Conservation (phyloP, 2,888 invertebrate species). For the Scaeva pyrastri region DNA sequence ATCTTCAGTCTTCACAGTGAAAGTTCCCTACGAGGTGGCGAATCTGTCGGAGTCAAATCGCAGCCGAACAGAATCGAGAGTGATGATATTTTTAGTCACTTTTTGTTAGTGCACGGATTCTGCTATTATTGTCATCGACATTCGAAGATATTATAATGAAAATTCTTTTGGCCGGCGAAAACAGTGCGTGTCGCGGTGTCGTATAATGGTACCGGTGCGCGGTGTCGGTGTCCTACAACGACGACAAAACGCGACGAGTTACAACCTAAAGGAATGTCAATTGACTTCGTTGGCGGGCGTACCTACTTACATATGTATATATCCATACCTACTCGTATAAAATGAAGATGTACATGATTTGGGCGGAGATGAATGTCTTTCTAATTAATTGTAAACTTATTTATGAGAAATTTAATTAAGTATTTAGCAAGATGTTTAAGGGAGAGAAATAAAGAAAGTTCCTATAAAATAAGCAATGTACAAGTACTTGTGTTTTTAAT, state of each 20-base stretch:
- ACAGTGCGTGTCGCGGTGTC: conserved; percentile 10
- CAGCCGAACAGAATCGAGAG: conserved; percentile 52
- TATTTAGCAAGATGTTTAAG: conserved; percentile 12
- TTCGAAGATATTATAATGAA: conserved; percentile 40
- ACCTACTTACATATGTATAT: background rate
- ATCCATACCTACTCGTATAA: background rate
- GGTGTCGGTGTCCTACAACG: conserved; percentile 2
- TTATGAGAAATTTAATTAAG: conserved; percentile 35
- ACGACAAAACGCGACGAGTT: conserved; percentile 21
- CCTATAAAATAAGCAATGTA: background rate
- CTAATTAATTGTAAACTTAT: conserved; percentile 53
- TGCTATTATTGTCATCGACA: conserved; percentile 57
- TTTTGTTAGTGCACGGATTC: conserved; percentile 3
- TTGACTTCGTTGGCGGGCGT: conserved; percentile 62
- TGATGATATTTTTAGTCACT: conserved; percentile 60
- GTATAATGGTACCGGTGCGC: too few relatives aligned
- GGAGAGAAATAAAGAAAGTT: background rate
- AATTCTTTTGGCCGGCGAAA: conserved; percentile 16
- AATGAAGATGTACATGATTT: conserved; percentile 42
- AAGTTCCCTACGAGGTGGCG: conserved; percentile 71
- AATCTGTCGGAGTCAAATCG: conserved; percentile 58
- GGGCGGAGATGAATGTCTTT: conserved; percentile 56
- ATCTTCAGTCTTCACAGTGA: too few relatives aligned
- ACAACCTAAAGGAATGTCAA: conserved; percentile 60
- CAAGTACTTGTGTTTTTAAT: background rate